Evolutionary conservation across 2,888 invertebrate species (phyloP).

Genomic region (Parthenolecanium corni): DNA sequence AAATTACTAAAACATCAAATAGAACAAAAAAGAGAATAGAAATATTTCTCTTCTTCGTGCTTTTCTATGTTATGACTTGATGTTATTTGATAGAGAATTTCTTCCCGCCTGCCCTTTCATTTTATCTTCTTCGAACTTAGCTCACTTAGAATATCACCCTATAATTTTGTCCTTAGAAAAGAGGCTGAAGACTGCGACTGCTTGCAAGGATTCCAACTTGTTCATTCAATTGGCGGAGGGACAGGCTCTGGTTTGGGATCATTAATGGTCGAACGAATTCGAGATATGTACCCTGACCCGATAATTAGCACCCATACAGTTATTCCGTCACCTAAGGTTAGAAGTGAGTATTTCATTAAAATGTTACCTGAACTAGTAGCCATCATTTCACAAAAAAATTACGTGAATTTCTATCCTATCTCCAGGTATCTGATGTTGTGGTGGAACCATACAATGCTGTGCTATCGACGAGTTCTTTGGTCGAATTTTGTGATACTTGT

Average conservation of each 20-base stretch:
- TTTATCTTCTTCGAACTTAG: neutral
- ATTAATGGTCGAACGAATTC: constrained; percentile 51
- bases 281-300: constrained; percentile 51
- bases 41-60: too few relatives aligned
- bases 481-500: constrained; percentile 57
- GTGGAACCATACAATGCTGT: constrained; percentile 69
- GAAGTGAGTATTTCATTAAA: too few relatives aligned
- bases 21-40: too few relatives aligned
- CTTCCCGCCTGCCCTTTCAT: neutral
- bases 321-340: constrained; percentile 64
- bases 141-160: neutral
- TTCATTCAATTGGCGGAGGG: constrained; percentile 62
- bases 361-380: too few relatives aligned
- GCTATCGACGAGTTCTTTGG: constrained; percentile 54
- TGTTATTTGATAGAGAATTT: too few relatives aligned
- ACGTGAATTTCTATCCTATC: constrained; percentile 11
- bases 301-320: constrained; percentile 57
- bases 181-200: constrained; percentile 31
- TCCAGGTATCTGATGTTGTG: constrained; percentile 55
- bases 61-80: too few relatives aligned
- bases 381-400: constrained; percentile 8
- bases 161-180: constrained; percentile 8
- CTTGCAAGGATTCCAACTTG: constrained; percentile 44
- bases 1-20: too few relatives aligned
- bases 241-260: constrained; percentile 65